Evolutionary conservation across 2,113 vertebrate species (phyloP), one percentile per base, ranked within the genome.

Genomic region (Mesoclemmys tuberculata): DNA sequence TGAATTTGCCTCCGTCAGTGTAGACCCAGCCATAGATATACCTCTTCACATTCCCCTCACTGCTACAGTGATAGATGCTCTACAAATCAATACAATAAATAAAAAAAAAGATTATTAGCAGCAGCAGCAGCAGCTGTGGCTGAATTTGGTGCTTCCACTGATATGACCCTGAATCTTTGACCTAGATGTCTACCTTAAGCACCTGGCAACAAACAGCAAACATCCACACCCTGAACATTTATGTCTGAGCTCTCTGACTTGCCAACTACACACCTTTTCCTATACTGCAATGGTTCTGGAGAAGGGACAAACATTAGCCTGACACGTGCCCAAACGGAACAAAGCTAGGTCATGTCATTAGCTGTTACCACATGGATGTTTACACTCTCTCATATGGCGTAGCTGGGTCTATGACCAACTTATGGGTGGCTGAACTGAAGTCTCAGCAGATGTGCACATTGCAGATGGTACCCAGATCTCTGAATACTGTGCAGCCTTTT

Each of bases 91-190:
- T 26, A 90, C 83, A 22, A 38, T 14, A 85, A 90, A 95, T 58
- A 68, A 93, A 46, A 95, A 89, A 84, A 82, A 84, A 8, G 49
- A 61, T 61, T 85, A 22, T 35, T 77, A 38, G 24, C 77, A 35
- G 68, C 82, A 38, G 24, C 77, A 35, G 68, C 82, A 92, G 58
- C 56, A 83, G 35, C 49, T 22, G 71, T 46, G 80, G 31, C 89
- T 93, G 94, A 61, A 94, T 95, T 88, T 84, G 81, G 22, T 27
- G 56, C 90, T 90, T 93, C 94, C 83, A 75, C 80, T 89, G 93
- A 91, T 87, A 61, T 93, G 95, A 97, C 95, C 95, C 93, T 93
- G 96, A 88, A 94, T 94, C 96, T 97, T 88, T 97, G 97, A 94
- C 96, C 97, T 93, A 96, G 96, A 97, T 97, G 93, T 96, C 92